These are phyloP conservation scores for Mohoua ochrocephala DNA, from an alignment of 2,113 vertebrate genomes.

Conservation along the genomic window DNA sequence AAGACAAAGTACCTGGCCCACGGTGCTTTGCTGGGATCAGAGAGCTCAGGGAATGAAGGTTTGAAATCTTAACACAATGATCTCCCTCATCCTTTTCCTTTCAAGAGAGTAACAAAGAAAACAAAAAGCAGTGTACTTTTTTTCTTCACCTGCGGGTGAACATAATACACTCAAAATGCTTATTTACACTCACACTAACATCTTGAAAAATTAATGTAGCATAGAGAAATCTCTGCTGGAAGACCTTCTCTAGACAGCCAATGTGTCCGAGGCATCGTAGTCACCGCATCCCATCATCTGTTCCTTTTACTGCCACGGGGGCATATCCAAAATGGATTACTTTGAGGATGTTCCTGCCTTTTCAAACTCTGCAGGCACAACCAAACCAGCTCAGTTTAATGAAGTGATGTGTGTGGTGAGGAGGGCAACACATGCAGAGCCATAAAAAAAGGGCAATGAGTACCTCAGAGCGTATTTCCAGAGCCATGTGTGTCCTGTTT, in stretches of 20 bases:
- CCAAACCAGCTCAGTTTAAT: constrained; percentile 3
- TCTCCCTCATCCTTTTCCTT: not conserved
- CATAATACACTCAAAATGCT: not conserved
- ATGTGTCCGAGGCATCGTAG: not conserved
- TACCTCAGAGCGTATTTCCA: not conserved
- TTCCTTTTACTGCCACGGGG: not conserved
- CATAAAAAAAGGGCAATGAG: not conserved
- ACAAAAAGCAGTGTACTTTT: not conserved
- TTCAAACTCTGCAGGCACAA: not conserved
- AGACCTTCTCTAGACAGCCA: not conserved
- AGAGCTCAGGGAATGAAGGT: not conserved
- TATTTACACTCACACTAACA: constrained; percentile 38
- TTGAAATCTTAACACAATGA: not conserved
- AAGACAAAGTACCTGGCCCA: not conserved
- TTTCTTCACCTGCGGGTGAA: not conserved
- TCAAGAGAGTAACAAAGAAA: not conserved
- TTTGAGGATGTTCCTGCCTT: not conserved
- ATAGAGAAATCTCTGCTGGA: constrained; percentile 19
- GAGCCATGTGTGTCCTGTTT: not conserved
- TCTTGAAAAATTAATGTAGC: constrained; percentile 28
- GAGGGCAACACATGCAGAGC: not conserved
- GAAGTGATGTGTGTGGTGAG: not conserved
- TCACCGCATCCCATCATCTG: not conserved
- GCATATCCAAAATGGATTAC: not conserved
- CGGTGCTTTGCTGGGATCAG: not conserved